phyloP scores from a whole-genome alignment of 2,797 vertebrate genomes.

The Anableps anableps region DNA sequence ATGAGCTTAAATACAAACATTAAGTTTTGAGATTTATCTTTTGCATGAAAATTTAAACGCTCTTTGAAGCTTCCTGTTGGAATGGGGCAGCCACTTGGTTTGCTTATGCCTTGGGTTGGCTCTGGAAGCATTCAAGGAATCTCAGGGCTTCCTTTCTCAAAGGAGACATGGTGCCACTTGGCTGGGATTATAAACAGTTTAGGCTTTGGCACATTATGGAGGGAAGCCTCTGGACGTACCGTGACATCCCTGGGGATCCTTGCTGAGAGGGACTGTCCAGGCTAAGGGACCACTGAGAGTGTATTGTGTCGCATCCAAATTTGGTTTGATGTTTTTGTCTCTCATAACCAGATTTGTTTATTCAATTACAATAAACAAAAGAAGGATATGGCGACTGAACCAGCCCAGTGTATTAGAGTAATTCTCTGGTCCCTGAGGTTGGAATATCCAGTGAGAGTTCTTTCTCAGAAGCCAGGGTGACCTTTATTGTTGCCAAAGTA shows the following conservation, averaged over 20 bases:
- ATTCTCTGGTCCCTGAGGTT: conserved; percentile 20
- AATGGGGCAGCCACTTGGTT: not conserved
- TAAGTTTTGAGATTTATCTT: not conserved
- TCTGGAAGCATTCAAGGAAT: conserved; percentile 22
- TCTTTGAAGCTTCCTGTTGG: not conserved
- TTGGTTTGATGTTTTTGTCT: conserved; percentile 18
- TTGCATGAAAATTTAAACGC: not conserved
- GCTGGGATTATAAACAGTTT: conserved; percentile 41
- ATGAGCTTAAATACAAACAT: not conserved
- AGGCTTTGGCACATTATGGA: conserved; percentile 44
- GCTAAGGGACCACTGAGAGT: not conserved
- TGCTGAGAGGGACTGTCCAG: conserved; percentile 29
- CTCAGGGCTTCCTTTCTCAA: conserved; percentile 22
- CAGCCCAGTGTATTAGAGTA: conserved; percentile 34
- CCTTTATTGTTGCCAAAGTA: conserved; percentile 61
- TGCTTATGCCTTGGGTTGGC: not conserved
- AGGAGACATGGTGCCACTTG: conserved; percentile 43
- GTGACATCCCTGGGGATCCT: conserved; percentile 54
- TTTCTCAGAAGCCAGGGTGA: conserved; percentile 47
- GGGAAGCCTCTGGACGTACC: conserved; percentile 58
- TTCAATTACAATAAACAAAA: conserved; percentile 51
- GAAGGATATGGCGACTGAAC: conserved; percentile 40
- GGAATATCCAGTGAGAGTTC: conserved; percentile 35
- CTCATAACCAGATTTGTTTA: conserved; percentile 54
- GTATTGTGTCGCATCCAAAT: conserved; percentile 37